These are phyloP conservation scores for Cirrhinus molitorella DNA, from an alignment of 2,797 vertebrate species.

Conservation along the genomic window DNA sequence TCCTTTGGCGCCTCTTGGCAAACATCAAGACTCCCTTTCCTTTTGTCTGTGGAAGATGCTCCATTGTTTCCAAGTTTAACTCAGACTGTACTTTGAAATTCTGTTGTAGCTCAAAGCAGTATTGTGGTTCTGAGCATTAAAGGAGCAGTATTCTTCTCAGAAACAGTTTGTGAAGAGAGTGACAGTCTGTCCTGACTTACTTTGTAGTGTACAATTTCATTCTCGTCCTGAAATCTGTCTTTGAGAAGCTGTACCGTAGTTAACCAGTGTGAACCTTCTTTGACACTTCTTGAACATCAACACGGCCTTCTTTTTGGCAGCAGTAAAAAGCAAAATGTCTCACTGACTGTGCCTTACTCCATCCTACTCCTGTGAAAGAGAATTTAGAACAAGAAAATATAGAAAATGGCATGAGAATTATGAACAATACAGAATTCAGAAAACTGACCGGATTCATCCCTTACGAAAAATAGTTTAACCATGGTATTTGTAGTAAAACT, in stretches of 20 bases:
- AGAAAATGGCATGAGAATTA: background rate
- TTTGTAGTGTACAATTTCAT: slow-evolving; percentile 73
- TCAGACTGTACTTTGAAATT: slow-evolving; percentile 71
- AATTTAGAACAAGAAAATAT: background rate
- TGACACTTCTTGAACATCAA: slow-evolving; percentile 92
- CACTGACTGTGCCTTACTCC: slow-evolving; percentile 88
- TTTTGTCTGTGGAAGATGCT: slow-evolving; percentile 87
- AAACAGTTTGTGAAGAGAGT: slow-evolving; percentile 84
- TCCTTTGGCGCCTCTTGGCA: slow-evolving; percentile 88
- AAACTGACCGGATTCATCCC: background rate
- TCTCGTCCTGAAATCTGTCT: slow-evolving; percentile 76
- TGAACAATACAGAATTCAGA: background rate
- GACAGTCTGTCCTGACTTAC: slow-evolving; percentile 79
- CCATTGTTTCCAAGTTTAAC: slow-evolving; percentile 82
- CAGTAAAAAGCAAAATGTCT: slow-evolving; percentile 86
- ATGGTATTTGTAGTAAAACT: too few relatives aligned
- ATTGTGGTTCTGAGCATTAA: slow-evolving; percentile 73
- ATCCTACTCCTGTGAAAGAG: slow-evolving; percentile 80
- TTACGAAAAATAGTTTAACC: too few relatives aligned
- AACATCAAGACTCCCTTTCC: slow-evolving; percentile 97
- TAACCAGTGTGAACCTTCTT: slow-evolving; percentile 90
- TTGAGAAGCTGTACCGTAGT: slow-evolving; percentile 88
- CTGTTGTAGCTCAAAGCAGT: slow-evolving; percentile 80
- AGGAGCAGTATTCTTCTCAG: slow-evolving; percentile 84
- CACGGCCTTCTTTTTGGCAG: slow-evolving; percentile 90